These are phyloP conservation scores for Pelecanus crispus DNA, from an alignment of 2,113 vertebrate species.

Conservation along the genomic window DNA sequence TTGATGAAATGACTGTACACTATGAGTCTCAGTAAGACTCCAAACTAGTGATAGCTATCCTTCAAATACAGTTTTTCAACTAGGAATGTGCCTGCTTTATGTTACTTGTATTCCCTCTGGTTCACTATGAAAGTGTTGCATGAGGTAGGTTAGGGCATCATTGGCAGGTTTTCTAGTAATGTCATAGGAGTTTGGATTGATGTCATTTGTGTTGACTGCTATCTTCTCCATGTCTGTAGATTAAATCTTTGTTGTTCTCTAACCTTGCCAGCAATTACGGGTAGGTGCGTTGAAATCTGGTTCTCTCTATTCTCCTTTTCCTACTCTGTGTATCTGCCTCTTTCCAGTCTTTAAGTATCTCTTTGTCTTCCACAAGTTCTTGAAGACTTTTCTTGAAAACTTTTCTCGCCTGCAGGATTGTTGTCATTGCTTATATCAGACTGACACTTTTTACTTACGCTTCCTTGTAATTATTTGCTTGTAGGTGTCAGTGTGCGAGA, in stretches of 20 bases:
- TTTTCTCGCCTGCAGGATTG: neutral
- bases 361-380: neutral
- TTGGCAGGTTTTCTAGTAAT: neutral
- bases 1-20: neutral
- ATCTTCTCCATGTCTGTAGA: neutral
- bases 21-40: neutral
- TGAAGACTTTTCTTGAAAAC: neutral
- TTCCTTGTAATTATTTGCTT: neutral
- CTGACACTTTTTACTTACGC: neutral
- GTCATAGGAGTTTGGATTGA: neutral
- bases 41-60: neutral
- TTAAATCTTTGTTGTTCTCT: neutral
- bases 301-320: neutral
- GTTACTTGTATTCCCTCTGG: neutral
- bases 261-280: neutral
- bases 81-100: neutral
- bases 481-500: neutral
- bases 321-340: neutral
- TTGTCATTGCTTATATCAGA: neutral
- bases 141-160: neutral
- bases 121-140: neutral
- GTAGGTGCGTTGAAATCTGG: neutral
- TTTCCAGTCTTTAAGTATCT: neutral
- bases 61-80: neutral
- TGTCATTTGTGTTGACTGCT: neutral